Evolutionary conservation across 2,113 vertebrate species (phyloP).

Genomic region (Prionailurus viverrinus): DNA sequence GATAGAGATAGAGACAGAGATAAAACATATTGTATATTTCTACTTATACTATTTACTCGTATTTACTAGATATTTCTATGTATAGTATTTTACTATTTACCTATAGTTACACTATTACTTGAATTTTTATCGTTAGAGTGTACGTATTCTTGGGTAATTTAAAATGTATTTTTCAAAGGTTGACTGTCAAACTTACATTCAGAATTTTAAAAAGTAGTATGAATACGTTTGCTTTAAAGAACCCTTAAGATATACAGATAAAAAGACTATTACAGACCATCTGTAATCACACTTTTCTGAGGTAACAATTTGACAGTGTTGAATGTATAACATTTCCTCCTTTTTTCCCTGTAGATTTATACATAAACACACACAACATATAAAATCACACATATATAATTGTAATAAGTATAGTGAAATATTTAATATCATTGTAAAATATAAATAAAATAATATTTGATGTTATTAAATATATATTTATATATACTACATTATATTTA

Average conservation of each 20-base stretch:
- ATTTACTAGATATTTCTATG: not conserved
- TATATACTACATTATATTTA: not conserved
- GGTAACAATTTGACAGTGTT: not conserved
- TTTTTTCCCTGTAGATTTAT: not conserved
- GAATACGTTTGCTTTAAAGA: not conserved
- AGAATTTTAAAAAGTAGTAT: not conserved
- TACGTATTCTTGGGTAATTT: not conserved
- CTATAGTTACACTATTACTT: not conserved
- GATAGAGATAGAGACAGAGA: not conserved
- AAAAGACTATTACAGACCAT: not conserved
- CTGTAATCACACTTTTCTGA: not conserved
- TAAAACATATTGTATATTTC: not conserved
- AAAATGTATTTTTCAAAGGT: not conserved
- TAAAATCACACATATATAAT: not conserved
- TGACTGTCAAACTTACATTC: conserved; percentile 11
- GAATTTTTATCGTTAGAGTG: not conserved
- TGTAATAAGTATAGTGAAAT: not conserved
- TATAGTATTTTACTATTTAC: not conserved
- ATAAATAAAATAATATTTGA: not conserved
- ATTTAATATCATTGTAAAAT: not conserved
- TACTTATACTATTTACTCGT: not conserved
- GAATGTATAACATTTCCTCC: not conserved
- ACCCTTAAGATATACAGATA: not conserved
- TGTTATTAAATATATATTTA: not conserved
- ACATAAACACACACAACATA: not conserved